These are phyloP conservation scores for Scaptomyza parva DNA, from an alignment of 2,888 invertebrate species.

Conservation along the genomic window DNA sequence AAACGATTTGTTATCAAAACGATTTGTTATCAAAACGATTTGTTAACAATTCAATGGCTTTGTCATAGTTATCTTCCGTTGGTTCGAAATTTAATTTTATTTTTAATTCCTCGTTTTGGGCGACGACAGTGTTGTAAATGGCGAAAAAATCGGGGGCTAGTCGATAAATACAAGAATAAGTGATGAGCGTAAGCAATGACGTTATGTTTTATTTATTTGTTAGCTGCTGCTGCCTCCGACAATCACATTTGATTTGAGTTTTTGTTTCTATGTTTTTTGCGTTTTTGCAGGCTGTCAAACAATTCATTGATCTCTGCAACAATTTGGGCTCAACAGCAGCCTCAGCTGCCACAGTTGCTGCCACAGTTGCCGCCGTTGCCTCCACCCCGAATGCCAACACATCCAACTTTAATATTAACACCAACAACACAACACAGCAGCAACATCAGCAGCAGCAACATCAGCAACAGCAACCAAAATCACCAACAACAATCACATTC, in stretches of 20 bases:
- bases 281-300: constrained; percentile 83
- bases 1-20: too few relatives aligned
- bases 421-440: constrained; percentile 12
- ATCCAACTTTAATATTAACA: constrained; percentile 44
- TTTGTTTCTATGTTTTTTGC: background rate
- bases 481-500: constrained; percentile 13
- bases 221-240: too few relatives aligned
- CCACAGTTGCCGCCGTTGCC: constrained; percentile 17
- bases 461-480: constrained; percentile 9
- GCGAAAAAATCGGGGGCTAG: too few relatives aligned
- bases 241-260: background rate
- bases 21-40: too few relatives aligned
- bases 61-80: too few relatives aligned
- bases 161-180: too few relatives aligned
- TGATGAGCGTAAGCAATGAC: too few relatives aligned
- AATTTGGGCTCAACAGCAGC: constrained; percentile 74
- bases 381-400: constrained; percentile 54
- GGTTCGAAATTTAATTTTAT: too few relatives aligned
- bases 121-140: too few relatives aligned
- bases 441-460: constrained; percentile 13
- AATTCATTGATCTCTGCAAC: constrained; percentile 85
- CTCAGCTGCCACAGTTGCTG: constrained; percentile 17
- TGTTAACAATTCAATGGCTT: too few relatives aligned
- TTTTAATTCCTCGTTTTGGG: too few relatives aligned
- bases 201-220: too few relatives aligned